phyloP scores from a whole-genome alignment of 2,888 invertebrate species.

The Abscondita cerata region DNA sequence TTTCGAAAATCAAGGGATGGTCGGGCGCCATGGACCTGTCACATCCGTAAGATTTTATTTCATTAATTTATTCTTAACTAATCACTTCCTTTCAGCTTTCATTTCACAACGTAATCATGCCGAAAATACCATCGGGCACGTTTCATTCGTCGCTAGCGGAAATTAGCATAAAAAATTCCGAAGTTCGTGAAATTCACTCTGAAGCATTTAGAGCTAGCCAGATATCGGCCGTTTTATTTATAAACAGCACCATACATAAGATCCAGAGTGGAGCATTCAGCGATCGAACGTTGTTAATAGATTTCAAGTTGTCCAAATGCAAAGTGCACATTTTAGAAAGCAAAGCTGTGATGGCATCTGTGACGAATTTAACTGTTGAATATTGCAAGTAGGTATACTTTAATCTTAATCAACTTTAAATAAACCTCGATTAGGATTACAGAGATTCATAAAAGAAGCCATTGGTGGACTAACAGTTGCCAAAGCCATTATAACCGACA shows the following conservation, averaged over 20 bases:
- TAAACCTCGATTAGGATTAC: constrained; percentile 61
- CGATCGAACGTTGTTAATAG: constrained; percentile 66
- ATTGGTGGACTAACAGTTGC: constrained; percentile 68
- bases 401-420: neutral
- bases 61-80: constrained; percentile 10
- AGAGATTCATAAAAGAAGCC: constrained; percentile 67
- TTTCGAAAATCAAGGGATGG: constrained; percentile 64
- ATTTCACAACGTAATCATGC: constrained; percentile 66
- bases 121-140: constrained; percentile 66
- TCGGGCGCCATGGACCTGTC: constrained; percentile 70
- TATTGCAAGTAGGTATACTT: constrained; percentile 65
- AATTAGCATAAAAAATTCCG: constrained; percentile 64
- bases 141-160: constrained; percentile 72
- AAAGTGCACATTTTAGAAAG: constrained; percentile 64
- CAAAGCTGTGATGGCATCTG: constrained; percentile 69
- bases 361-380: constrained; percentile 69
- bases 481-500: constrained; percentile 65
- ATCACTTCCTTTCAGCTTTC: constrained; percentile 64
- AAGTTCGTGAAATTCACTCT: constrained; percentile 64
- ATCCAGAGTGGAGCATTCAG: constrained; percentile 71
- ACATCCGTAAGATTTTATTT: constrained; percentile 52
- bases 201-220: constrained; percentile 73
- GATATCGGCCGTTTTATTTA: constrained; percentile 67
- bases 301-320: constrained; percentile 67
- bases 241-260: constrained; percentile 66